phyloP scores from a whole-genome alignment of 2,797 vertebrate species.

The Decapterus maruadsi region DNA sequence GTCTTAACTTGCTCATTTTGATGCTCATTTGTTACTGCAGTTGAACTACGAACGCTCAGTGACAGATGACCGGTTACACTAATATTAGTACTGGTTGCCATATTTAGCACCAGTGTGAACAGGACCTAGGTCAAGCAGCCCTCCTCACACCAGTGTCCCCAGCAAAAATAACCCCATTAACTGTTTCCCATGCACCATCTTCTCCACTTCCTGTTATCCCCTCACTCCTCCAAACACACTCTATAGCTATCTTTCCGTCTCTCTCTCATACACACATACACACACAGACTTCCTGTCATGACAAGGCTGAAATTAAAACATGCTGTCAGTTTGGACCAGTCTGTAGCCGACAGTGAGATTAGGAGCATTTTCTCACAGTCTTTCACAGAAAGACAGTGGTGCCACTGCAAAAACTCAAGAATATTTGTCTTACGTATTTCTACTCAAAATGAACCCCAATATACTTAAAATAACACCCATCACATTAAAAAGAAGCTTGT shows the following conservation, averaged over 20 bases:
- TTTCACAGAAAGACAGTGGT: conserved; percentile 4
- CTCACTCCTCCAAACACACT: conserved; percentile 52
- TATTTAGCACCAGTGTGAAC: conserved; percentile 67
- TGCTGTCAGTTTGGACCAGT: conserved; percentile 60
- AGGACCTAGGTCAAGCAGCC: conserved; percentile 62
- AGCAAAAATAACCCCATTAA: conserved; percentile 68
- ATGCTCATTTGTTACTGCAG: neutral
- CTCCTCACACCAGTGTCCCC: conserved; percentile 61
- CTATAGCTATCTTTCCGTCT: conserved; percentile 2
- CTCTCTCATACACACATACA: conserved; percentile 13
- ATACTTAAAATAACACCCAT: too few relatives aligned
- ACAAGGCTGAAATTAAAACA: conserved; percentile 77
- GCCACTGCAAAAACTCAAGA: too few relatives aligned
- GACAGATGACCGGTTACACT: conserved; percentile 34
- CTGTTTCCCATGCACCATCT: conserved; percentile 76
- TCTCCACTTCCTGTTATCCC: conserved; percentile 73
- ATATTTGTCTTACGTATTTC: too few relatives aligned
- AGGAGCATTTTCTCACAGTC: conserved; percentile 70
- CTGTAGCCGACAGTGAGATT: conserved; percentile 48
- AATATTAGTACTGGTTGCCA: conserved; percentile 51
- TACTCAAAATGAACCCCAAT: too few relatives aligned
- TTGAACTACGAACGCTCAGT: conserved; percentile 14
- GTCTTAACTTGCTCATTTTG: neutral
- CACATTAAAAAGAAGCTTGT: too few relatives aligned
- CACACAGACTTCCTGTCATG: conserved; percentile 76